Base-by-base conservation (phyloP, 23 tunicate genomes). In the Trididemnum nubilum region DNA sequence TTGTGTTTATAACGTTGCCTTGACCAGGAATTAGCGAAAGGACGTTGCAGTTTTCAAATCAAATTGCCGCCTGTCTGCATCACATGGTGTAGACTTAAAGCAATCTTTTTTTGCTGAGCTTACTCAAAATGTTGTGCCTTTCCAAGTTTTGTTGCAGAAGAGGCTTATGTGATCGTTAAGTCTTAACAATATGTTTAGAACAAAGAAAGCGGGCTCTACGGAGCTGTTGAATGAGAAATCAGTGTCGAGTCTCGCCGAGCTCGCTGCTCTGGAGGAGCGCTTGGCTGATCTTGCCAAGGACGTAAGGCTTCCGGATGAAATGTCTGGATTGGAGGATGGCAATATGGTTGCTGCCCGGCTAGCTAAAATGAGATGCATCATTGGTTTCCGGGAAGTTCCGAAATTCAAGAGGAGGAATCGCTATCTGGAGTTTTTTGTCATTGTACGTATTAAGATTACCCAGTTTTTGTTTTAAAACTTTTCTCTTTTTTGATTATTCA, bases 361-460 rank as follows among this genome's bases (percentile, higher is more conserved):
- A 18, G 37, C 80, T 35, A 67, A 75, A 70, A 85, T 90, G 84
- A 83, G 72, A 64, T 81, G 88, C 12, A 73, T 85, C 24, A 71
- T 87, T 19, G 98, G 94, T 12, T 93, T 79, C 65, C 83, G 91
- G 50, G 98, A 93, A 54, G 37, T 93, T 38, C 78, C 80, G 28
- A 93, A 93, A 59, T 93, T 93, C 64, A 71, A 85, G 27, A 79
- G 90, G 28, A 44, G 98, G 51, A 83, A 72, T 32, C 59, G 93
- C 74, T 93, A 65, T 64, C 63, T 93, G 93, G 98, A 93, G 74
- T 93, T 83, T 81, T 93, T 93, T 73, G 98, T 93, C 21, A 52
- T 66, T 65, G 93, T 88, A 28, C 65, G 93, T 88, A 1, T 12
- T 5, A 61, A 3, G 12, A 7, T 44, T 9, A 44, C 15, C 54